These are phyloP conservation scores for Sebastes schlegelii DNA, from an alignment of 2,113 vertebrate genomes.

Conservation along the genomic window DNA sequence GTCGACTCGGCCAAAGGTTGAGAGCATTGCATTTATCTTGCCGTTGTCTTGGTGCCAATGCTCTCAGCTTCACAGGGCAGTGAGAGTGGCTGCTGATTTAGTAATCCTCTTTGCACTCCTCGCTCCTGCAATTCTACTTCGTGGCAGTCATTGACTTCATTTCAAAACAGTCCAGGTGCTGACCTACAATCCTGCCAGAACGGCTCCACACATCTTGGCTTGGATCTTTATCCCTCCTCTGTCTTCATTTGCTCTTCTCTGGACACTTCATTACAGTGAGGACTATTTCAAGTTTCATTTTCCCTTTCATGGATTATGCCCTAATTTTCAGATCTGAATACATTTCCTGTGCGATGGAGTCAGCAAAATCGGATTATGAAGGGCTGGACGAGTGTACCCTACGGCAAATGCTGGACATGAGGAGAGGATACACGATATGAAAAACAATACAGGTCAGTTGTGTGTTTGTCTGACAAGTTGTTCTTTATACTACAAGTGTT, in stretches of 20 bases:
- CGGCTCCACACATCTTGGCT: conserved; percentile 11
- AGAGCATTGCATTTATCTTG: not conserved
- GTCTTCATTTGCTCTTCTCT: not conserved
- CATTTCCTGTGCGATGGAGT: conserved; percentile 19
- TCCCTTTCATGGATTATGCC: conserved; percentile 33
- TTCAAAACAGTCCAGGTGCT: conserved; percentile 63
- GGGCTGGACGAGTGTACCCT: conserved; percentile 5
- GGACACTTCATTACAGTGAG: not conserved
- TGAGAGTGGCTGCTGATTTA: conserved; percentile 77
- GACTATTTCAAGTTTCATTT: conserved; percentile 11
- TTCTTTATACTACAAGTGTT: not conserved
- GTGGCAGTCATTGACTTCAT: conserved; percentile 57
- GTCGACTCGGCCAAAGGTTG: conserved; percentile 14
- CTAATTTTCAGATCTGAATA: conserved; percentile 16
- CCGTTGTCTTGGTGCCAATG: conserved; percentile 20
- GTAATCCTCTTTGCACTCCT: conserved; percentile 83
- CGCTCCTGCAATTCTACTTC: conserved; percentile 60
- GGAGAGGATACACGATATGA: conserved; percentile 29
- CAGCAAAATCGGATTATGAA: conserved; percentile 50
- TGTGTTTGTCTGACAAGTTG: not conserved
- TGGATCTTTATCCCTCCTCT: not conserved
- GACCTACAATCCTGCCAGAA: conserved; percentile 45
- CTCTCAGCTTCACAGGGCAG: conserved; percentile 43
- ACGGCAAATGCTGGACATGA: conserved; percentile 32
- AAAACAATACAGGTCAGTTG: conserved; percentile 63